Evolutionary conservation across 2,797 vertebrate species (phyloP).

Genomic region (Halcyon badia): DNA sequence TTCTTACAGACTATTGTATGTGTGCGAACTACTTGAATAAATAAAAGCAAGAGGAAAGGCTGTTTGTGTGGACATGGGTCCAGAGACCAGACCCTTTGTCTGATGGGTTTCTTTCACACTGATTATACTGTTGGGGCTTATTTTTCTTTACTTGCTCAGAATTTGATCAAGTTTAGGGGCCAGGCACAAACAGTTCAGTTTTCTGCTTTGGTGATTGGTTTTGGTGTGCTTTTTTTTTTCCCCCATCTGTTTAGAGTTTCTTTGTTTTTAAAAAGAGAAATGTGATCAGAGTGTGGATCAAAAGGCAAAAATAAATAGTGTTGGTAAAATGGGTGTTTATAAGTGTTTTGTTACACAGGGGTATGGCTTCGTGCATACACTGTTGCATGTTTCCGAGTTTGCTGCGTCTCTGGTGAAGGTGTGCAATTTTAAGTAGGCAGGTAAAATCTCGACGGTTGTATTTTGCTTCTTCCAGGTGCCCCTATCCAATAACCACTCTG

Average conservation of each 20-base stretch:
- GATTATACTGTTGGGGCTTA: background rate
- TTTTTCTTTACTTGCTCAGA: background rate
- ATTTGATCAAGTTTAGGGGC: background rate
- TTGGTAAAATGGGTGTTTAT: background rate
- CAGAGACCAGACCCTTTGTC: background rate
- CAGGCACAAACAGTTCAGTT: background rate
- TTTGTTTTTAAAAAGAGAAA: background rate
- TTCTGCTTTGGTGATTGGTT: background rate
- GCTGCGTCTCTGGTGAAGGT: background rate
- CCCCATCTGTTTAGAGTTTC: no score
- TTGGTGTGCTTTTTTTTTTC: background rate
- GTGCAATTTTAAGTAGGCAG: fast-evolving
- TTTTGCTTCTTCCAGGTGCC: background rate
- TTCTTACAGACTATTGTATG: fast-evolving
- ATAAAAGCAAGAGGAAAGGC: background rate
- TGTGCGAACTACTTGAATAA: background rate
- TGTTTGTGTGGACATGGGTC: background rate
- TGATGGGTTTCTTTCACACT: background rate
- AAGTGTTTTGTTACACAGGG: background rate
- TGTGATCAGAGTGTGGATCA: background rate
- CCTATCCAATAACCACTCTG: background rate
- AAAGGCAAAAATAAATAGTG: background rate
- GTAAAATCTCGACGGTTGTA: background rate
- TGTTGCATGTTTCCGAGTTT: background rate
- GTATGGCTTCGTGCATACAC: fast-evolving